Evolutionary conservation across 2,113 vertebrate species (phyloP).

Genomic region (Setophaga coronata): DNA sequence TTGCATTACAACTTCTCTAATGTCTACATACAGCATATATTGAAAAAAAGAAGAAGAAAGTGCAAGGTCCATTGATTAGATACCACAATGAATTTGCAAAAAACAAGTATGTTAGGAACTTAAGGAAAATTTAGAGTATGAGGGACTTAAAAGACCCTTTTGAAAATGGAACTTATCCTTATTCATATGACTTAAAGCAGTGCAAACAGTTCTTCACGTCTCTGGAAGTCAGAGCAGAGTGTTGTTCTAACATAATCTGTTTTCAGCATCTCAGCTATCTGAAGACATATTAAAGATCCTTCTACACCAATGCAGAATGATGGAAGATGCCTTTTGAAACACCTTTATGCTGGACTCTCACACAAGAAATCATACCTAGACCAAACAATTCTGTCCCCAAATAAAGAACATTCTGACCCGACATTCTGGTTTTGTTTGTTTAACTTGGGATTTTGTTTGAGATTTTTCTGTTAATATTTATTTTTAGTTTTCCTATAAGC

Average conservation of each 20-base stretch:
- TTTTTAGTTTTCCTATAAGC: background rate
- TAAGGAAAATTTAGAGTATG: background rate
- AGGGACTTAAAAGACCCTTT: background rate
- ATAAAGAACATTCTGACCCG: background rate
- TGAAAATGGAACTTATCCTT: background rate
- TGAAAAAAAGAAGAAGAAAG: background rate
- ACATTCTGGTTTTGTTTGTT: background rate
- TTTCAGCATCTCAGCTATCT: background rate
- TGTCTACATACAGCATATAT: accelerated
- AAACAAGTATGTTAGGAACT: background rate
- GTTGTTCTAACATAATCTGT: background rate
- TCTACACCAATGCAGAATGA: background rate
- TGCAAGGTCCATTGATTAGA: background rate
- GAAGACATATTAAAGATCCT: background rate
- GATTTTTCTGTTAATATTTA: background rate
- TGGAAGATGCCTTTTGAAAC: background rate
- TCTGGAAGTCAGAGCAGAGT: background rate
- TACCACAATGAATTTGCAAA: background rate
- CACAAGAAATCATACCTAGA: background rate
- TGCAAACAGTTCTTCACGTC: background rate
- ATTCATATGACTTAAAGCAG: background rate
- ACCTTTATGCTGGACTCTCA: background rate
- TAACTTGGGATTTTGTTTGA: background rate
- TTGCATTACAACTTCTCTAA: background rate
- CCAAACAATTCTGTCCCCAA: background rate